Percentiles rank a stretch among this genome's conserved stretches.
Evolutionary conservation across 2,888 invertebrate genomes (phyloP).

Genomic region (Philaethria dido): DNA sequence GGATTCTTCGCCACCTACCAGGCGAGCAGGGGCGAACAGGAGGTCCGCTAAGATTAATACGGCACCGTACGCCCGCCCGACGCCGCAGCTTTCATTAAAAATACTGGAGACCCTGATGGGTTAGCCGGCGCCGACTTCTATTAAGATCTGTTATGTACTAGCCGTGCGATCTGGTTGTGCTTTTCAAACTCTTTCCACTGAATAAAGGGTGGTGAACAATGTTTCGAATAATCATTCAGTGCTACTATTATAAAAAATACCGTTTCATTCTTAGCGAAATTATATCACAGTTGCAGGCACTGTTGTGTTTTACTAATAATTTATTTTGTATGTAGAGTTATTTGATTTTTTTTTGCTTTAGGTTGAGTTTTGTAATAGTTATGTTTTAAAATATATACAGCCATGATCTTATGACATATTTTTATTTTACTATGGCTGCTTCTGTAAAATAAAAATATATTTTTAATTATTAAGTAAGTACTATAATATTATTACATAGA

Average conservation of each 20-base stretch:
- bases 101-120: conserved; percentile 67
- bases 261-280: not conserved
- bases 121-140: conserved; percentile 53
- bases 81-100: conserved; percentile 80
- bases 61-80: conserved; percentile 72
- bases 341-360: not conserved
- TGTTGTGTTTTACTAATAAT: not conserved
- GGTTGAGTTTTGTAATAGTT: not conserved
- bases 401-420: no score
- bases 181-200: conserved; percentile 15
- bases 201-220: conserved; percentile 16
- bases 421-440: no score
- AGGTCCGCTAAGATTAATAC: conserved; percentile 79
- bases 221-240: conserved; percentile 19
- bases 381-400: not conserved
- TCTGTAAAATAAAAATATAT: no score
- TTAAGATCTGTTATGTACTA: conserved; percentile 48
- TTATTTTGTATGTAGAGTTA: not conserved
- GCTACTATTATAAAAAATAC: not conserved
- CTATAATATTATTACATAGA: no score
- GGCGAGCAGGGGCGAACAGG: conserved; percentile 69
- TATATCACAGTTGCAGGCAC: not conserved
- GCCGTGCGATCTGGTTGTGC: conserved; percentile 19
- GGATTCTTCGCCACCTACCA: conserved; percentile 75
- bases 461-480: no score